Base-by-base conservation (phyloP, 1,140 invertebrate species). In the Scylla paramamosain region DNA sequence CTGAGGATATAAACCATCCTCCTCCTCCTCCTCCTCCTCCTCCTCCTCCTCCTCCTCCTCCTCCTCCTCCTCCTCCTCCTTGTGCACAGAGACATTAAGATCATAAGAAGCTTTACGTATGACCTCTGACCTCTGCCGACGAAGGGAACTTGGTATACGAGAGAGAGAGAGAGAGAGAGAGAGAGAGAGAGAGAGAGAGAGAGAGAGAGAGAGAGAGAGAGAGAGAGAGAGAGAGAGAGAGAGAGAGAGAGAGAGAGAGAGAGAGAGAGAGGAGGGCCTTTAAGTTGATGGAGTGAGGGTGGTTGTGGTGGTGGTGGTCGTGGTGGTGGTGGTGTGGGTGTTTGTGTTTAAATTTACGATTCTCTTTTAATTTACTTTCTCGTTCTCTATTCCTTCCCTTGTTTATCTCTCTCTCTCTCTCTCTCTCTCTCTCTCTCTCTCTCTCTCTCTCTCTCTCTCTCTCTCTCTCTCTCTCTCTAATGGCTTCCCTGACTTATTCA, bases 391-490 rank as follows among this genome's bases (percentile, higher is more conserved):
- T 39, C 29, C 3, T 46, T 25, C n/a, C 16, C 83, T 28, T 3
- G 12, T 46, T 20, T 87, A 0, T 46, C 45, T 87, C 28, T 46
- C 45, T 87, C 28, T 46, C 45, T 87, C 28, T 46, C 45, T 87
- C 31, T 25, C 16, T 87, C 31, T 46, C n/a, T 87, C 16, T 45
- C 10, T 87, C 28, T 45, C 29, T 29, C 45, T 46, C 86, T 46
- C 86, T 87, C 86, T 46, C 86, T 87, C 86, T 87, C 86, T 87
- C 86, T 87, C 86, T 87, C 86, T 87, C 86, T 87, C 86, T 87
- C 86, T 87, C 86, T 87, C 31, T 87, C 86, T 87, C 29, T 87
- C 86, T 87, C 86, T 87, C 86, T 87, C 86, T 88, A 88, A 39
- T 46, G 14, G 31, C 45, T 4, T 86, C n/a, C 7, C 28, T 87